These are phyloP conservation scores for Oncorhynchus nerka DNA, from an alignment of 2,113 vertebrate species.

Conservation along the genomic window DNA sequence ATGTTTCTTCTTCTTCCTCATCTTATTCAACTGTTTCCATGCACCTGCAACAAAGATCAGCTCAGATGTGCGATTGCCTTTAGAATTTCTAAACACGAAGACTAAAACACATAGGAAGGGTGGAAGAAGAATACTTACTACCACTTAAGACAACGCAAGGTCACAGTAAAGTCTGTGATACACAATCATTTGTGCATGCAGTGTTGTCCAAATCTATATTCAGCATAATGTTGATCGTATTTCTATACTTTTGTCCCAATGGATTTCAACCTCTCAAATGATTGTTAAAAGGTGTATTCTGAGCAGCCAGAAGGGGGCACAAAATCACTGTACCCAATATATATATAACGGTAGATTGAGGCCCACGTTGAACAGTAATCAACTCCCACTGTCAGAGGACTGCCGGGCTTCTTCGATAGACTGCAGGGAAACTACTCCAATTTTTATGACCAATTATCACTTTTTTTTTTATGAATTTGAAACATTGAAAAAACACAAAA, in stretches of 20 bases:
- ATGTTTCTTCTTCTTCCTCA: no score
- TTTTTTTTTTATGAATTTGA: no score
- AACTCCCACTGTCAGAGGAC: no score
- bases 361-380: not conserved
- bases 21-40: no score
- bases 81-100: no score
- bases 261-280: not conserved
- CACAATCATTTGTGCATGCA: no score
- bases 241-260: not conserved
- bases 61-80: no score
- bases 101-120: not conserved
- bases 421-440: not conserved
- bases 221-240: not conserved
- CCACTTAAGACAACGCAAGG: not conserved
- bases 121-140: not conserved
- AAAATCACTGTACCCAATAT: conserved; percentile 60
- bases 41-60: no score
- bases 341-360: not conserved
- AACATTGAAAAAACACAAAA: no score
- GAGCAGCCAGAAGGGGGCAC: conserved; percentile 85
- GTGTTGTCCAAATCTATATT: not conserved
- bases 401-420: no score
- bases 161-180: not conserved
- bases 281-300: conserved; percentile 27
- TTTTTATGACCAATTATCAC: no score